These are phyloP conservation scores for Melipona beecheii DNA, from an alignment of 2,888 invertebrate genomes.

Conservation along the genomic window DNA sequence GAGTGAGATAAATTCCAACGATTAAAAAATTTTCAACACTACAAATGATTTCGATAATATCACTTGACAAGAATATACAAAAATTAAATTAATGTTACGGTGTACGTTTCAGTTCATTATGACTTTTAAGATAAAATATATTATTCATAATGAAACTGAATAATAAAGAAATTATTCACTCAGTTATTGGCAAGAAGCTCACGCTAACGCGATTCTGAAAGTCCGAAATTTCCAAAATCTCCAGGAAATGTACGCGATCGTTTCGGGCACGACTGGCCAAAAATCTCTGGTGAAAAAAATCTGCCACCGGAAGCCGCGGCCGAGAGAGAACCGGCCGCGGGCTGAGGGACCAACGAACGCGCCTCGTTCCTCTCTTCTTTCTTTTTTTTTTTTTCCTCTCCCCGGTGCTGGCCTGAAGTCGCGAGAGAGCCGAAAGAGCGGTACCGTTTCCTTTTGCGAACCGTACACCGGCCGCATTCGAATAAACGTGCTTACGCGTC, in stretches of 20 bases:
- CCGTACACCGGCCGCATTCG: constrained; percentile 38
- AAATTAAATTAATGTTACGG: no score
- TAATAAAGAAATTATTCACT: no score
- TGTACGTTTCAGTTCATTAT: no score
- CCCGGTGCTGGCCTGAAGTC: constrained; percentile 20
- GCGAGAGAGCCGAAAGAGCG: constrained; percentile 43
- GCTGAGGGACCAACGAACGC: constrained; percentile 40
- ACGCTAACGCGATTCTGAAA: neutral
- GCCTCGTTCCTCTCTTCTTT: constrained; percentile 27
- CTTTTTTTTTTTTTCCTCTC: no score
- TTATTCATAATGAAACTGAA: no score
- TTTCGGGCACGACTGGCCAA: neutral
- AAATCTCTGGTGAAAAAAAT: constrained; percentile 17
- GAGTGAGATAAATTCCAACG: no score
- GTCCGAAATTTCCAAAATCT: neutral
- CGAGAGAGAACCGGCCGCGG: constrained; percentile 24
- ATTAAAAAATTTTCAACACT: no score
- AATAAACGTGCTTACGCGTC: constrained; percentile 52
- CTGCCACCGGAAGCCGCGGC: constrained; percentile 41
- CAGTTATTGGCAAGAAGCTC: no score
- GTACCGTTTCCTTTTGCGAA: constrained; percentile 58
- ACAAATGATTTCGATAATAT: no score
- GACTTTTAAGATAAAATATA: no score
- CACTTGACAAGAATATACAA: no score
- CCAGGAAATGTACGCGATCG: neutral